Evolutionary conservation across 92 coral and sea anemone genomes (phyloP), one percentile per base, ranked within the genome.

Genomic region (Epizoanthus ramosus): DNA sequence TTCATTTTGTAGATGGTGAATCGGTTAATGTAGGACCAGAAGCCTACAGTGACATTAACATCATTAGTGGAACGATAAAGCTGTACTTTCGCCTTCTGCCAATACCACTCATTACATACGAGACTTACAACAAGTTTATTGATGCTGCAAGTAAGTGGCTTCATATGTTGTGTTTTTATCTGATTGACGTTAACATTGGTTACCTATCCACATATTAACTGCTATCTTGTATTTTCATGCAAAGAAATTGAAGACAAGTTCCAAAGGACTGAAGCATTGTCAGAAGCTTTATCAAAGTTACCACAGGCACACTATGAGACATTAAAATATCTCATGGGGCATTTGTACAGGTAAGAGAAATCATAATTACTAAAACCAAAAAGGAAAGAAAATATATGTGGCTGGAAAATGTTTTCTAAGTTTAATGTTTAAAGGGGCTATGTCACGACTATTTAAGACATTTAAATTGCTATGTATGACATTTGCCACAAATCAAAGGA

Each of bases 11-110:
- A 91, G 91, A 86, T 84, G 98, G 98, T 19, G 94, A 90, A 8
- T 71, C 84, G 18, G 93, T 91, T 3, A 88, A 93, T 80, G 57
- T 95, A 68, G 59, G 88, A 31, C 68, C 77, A 3, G 79, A 84
- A 12, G 66, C 73, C 41, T 95, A 89, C 85, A 93, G 87, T 28
- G 98, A 95, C 85, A 94, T 95, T 35, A 95, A 95, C 87, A 95
- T 95, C 10, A 85, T 95, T 52, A 89, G 93, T 81, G 98, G 98
- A 6, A 80, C 94, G 17, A 87, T 93, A 3, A 95, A 95, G 84
- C 90, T 91, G 74, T 95, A 94, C 80, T 92, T 95, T 81, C 96
- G 98, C n/a, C 94, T 94, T 87, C 95, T 95, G 31, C 98, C 98
- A 14, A 80, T 95, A 4, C 98, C 98, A 1, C 89, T 95, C 10